phyloP scores from a whole-genome alignment of 2,113 vertebrate species.

The Tetrao urogallus region DNA sequence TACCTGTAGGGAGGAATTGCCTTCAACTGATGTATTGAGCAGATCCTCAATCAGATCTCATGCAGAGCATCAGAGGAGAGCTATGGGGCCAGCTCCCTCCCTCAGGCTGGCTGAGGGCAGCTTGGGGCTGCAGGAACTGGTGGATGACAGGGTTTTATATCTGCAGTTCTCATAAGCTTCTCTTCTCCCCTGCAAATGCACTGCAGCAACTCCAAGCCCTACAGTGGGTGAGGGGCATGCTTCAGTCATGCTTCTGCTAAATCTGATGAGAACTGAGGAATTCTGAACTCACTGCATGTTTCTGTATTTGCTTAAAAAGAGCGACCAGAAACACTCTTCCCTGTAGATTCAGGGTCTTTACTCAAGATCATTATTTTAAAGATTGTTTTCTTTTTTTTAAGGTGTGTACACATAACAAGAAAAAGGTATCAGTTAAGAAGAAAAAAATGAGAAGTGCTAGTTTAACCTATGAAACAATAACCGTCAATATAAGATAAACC shows the following conservation, averaged over 20 bases:
- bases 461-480: neutral
- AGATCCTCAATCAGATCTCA: too few species aligned
- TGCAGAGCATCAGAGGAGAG: too few species aligned
- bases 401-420: too few species aligned
- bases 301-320: neutral
- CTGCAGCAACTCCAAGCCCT: neutral
- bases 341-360: neutral
- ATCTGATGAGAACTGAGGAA: neutral
- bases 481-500: neutral
- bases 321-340: neutral
- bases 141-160: neutral
- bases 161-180: neutral
- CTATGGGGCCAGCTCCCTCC: neutral
- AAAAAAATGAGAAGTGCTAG: neutral
- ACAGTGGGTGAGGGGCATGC: neutral
- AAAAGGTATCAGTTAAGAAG: neutral
- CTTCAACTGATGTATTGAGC: too few species aligned
- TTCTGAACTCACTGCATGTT: neutral
- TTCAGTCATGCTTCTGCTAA: neutral
- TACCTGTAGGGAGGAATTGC: too few species aligned
- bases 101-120: accelerated
- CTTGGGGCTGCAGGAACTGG: neutral
- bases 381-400: too few species aligned
- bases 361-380: too few species aligned
- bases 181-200: neutral